Conservation (phyloP, 2,888 invertebrate genomes). For the Heteromurus nitidus region DNA sequence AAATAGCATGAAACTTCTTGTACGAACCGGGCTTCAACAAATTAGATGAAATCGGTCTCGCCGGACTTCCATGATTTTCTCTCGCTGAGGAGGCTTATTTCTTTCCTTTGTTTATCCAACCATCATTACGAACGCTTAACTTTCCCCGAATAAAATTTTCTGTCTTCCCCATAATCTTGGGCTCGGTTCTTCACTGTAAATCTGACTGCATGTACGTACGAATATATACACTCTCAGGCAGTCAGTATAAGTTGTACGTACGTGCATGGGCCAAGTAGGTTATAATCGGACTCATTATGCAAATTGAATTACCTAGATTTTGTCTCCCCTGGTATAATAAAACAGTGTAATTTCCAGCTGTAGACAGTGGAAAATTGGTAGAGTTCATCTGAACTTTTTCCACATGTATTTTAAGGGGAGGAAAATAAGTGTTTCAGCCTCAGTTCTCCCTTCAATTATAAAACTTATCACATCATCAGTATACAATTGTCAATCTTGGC, state of each 20-base stretch:
- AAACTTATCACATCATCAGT: too few species aligned
- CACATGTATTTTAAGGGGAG: neutral
- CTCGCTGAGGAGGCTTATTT: too few species aligned
- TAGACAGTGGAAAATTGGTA: neutral
- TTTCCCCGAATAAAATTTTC: neutral
- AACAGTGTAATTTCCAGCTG: neutral
- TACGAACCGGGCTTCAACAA: conserved; percentile 10
- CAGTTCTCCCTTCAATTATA: too few species aligned
- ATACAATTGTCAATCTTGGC: too few species aligned
- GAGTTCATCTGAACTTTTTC: neutral
- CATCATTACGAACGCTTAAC: neutral
- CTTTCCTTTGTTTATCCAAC: neutral
- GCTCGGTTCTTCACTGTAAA: neutral
- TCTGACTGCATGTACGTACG: neutral
- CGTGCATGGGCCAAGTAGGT: neutral
- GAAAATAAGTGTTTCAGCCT: neutral
- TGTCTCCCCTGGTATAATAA: neutral
- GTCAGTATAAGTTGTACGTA: neutral
- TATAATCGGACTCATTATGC: conserved; percentile 13
- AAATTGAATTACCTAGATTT: neutral
- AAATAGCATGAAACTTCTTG: neutral
- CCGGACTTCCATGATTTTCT: conserved; percentile 10
- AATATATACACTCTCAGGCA: neutral
- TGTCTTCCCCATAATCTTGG: neutral
- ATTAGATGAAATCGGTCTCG: conserved; percentile 24